These are phyloP conservation scores for Boulengeromyrus knoepffleri DNA, from an alignment of 2,113 vertebrate genomes.

Conservation along the genomic window DNA sequence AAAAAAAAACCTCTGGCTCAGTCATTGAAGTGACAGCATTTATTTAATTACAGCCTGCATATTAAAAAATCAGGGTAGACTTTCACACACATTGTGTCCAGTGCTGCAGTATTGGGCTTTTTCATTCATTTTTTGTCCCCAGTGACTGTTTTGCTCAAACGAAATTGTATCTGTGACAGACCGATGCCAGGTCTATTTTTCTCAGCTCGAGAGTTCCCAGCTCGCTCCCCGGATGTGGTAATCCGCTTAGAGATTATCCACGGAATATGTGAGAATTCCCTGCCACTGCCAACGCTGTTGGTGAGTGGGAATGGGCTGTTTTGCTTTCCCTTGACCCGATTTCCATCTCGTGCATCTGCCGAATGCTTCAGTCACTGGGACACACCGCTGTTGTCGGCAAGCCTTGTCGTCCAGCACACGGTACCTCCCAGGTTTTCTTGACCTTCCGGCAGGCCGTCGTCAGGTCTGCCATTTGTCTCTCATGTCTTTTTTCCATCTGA, in stretches of 20 bases:
- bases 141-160: not conserved
- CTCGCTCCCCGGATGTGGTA: not conserved
- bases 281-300: not conserved
- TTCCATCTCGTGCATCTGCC: not conserved
- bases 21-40: not conserved
- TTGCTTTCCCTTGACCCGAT: not conserved
- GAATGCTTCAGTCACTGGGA: not conserved
- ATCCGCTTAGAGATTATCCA: constrained; percentile 9
- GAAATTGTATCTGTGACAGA: not conserved
- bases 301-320: not conserved
- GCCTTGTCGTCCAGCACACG: not conserved
- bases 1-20: not conserved
- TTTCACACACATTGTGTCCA: not conserved
- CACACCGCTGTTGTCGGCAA: not conserved
- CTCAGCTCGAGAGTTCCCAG: not conserved
- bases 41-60: not conserved
- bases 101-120: not conserved
- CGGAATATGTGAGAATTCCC: not conserved
- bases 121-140: not conserved
- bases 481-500: not conserved
- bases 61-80: not conserved
- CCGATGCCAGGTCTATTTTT: not conserved
- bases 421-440: not conserved
- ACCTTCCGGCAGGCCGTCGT: not conserved
- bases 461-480: not conserved